Conservation (phyloP, 2,113 vertebrate genomes). For the Leucopsar rothschildi region DNA sequence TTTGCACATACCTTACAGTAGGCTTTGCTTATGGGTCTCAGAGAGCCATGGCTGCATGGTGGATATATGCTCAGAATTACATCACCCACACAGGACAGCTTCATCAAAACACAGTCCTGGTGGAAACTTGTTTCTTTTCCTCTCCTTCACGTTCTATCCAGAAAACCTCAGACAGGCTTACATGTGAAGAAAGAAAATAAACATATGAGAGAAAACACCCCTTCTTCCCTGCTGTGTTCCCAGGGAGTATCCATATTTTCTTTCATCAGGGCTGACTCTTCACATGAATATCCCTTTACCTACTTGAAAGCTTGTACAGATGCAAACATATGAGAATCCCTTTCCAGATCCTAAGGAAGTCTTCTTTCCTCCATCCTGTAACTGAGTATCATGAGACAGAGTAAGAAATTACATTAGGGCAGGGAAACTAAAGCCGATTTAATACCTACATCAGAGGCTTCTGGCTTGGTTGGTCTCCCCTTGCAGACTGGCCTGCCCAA, state of each 20-base stretch:
- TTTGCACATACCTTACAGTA: background rate
- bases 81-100: background rate
- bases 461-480: background rate
- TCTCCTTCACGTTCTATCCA: background rate
- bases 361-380: background rate
- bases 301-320: background rate
- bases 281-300: background rate
- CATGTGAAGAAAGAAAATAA: background rate
- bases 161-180: background rate
- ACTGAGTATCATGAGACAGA: background rate
- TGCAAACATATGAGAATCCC: rapidly evolving
- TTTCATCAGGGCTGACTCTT: background rate
- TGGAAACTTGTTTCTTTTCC: background rate
- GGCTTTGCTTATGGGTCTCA: background rate
- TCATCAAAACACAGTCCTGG: background rate
- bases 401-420: background rate
- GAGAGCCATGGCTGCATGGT: background rate
- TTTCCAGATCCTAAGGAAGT: background rate
- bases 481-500: background rate
- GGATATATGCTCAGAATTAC: background rate
- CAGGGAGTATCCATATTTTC: background rate
- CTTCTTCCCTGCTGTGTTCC: background rate
- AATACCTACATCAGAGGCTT: background rate
- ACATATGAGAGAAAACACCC: background rate
- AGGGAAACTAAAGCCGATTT: background rate